Base-by-base conservation (phyloP, 2,797 vertebrate genomes). In the Acrocephalus scirpaceus region DNA sequence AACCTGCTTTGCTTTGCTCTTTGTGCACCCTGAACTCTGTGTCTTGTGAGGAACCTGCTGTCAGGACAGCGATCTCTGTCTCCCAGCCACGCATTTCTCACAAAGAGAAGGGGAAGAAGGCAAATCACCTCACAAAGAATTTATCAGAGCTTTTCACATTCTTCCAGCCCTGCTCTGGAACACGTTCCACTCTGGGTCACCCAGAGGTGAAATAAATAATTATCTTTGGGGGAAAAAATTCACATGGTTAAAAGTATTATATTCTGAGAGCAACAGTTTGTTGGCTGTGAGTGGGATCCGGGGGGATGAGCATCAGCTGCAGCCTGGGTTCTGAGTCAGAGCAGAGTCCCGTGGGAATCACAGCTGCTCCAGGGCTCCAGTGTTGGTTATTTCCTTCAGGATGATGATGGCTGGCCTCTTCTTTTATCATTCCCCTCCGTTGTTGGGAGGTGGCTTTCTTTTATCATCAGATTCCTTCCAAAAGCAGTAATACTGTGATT, bases 381-480 rank as follows among this genome's bases (percentile, higher is more conserved):
- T 30, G 44, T 22, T 89, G 45, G 47, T 92, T 67, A 86, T 84
- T 95, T 93, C 86, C 91, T 89, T 87, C 77, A 90, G 76, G 44
- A 94, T 77, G 86, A 96, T 81, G 91, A 79, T 65, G 90, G 76
- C 67, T 85, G 82, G 72, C 74, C 58, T 66, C 72, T 76, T 66
- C 82, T 93, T 91, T 93, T 87, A 87, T 96, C 86, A 2, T 93
- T 70, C 92, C 88, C 80, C 88, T 92, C 70, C 0, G 88, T 84
- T 86, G 64, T 34, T 93, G 79, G 91, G 92, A 92, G 84, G 91
- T 80, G 75, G 50, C 82, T 88, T 67, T 42, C 69, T 97, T 91
- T 91, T 95, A 91, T 97, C 95, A 92, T 90, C 93, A 84, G 80
- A 97, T 97, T 97, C 83, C 88, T 96, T 97, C 92, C 93, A 94